Conservation (phyloP, 2,113 vertebrate species). For the Cyanoramphus novaezelandiae region DNA sequence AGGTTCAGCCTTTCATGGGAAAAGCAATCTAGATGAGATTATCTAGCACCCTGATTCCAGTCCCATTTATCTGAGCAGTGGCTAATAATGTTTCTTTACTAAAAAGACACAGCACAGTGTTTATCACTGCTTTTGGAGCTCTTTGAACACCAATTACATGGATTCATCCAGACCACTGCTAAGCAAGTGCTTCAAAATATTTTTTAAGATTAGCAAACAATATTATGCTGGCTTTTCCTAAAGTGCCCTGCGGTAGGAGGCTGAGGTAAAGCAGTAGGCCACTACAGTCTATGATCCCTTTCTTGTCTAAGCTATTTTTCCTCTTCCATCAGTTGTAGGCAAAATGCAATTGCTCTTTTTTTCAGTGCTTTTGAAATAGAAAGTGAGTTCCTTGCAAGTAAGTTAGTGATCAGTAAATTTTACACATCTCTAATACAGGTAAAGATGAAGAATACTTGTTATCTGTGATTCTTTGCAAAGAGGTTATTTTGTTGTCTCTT, state of each 20-base stretch:
- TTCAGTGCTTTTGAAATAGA: background rate
- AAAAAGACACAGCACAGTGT: background rate
- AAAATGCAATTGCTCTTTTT: background rate
- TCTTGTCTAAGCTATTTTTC: background rate
- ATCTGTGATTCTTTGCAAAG: background rate
- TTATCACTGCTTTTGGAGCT: background rate
- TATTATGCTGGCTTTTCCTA: background rate
- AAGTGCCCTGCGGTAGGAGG: background rate
- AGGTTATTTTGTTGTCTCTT: background rate
- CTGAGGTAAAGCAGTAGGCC: background rate
- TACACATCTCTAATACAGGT: background rate
- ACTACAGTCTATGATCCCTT: background rate
- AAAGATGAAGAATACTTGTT: background rate
- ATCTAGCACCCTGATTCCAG: background rate
- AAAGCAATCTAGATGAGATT: background rate
- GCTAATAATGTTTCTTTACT: background rate
- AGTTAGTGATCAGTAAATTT: background rate
- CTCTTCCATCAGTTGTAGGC: background rate
- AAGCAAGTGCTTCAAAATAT: background rate
- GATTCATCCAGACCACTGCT: background rate
- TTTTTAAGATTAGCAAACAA: background rate
- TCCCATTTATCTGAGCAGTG: background rate
- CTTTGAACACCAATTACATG: background rate
- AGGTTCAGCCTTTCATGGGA: background rate
- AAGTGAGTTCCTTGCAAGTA: background rate